phyloP scores from a whole-genome alignment of 35 echinoderm and acorn worm species.

The Chiridota heheva region DNA sequence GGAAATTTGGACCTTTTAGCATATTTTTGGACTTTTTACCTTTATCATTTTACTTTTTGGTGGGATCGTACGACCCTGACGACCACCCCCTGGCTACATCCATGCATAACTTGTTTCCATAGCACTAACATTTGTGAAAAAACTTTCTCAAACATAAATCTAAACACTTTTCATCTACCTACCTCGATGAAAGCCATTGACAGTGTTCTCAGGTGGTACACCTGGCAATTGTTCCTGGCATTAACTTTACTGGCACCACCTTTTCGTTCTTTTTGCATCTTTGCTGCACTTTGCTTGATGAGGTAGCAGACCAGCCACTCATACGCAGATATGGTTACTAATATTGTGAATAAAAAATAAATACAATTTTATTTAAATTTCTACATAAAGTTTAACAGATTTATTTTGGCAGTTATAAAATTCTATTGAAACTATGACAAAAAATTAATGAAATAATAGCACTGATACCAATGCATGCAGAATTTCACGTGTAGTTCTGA shows the following conservation, averaged over 20 bases:
- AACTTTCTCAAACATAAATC: no score
- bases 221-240: constrained; percentile 84
- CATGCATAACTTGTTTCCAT: no score
- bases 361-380: constrained; percentile 32
- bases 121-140: no score
- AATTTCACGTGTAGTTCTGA: no score
- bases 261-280: constrained; percentile 42
- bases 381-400: constrained; percentile 39
- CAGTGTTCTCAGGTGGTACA: constrained; percentile 71
- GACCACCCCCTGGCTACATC: no score
- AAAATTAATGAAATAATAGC: constrained; percentile 63
- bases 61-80: no score
- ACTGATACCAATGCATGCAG: constrained; percentile 25
- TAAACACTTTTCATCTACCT: no score
- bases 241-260: constrained; percentile 79
- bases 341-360: background rate
- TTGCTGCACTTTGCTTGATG: constrained; percentile 63
- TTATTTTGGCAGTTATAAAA: constrained; percentile 53
- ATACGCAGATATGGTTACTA: constrained; percentile 72
- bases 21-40: no score
- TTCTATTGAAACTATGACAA: constrained; percentile 42
- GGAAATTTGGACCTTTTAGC: no score
- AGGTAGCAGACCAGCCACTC: constrained; percentile 89
- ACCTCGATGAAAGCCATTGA: constrained; percentile 88
- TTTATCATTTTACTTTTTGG: no score